Conservation (phyloP, 2,888 invertebrate genomes). For the Morpho achilles region DNA sequence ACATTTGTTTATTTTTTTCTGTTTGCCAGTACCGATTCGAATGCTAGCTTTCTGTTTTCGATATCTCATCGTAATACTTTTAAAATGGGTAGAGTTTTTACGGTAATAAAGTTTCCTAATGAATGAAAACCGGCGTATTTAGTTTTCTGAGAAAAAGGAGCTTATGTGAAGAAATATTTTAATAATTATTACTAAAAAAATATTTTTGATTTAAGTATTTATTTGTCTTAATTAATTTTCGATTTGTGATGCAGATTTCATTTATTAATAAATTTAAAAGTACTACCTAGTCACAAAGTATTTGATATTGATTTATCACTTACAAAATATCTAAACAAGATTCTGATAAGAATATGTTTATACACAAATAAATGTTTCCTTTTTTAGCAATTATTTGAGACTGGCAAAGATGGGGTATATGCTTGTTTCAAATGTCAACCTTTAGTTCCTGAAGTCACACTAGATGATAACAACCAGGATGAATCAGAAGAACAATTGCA, state of each 20-base stretch:
- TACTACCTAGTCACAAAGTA: too few relatives aligned
- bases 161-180: not conserved
- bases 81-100: constrained; percentile 13
- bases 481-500: constrained; percentile 35
- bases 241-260: too few relatives aligned
- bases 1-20: constrained; percentile 36
- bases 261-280: too few relatives aligned
- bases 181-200: not conserved
- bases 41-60: constrained; percentile 28
- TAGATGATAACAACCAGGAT: constrained; percentile 47
- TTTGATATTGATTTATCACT: not conserved
- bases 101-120: not conserved
- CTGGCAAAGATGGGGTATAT: constrained; percentile 63
- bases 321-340: too few relatives aligned
- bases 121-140: constrained; percentile 13
- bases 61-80: constrained; percentile 23
- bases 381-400: constrained; percentile 70
- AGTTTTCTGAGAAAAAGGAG: not conserved
- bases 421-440: constrained; percentile 75
- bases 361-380: not conserved
- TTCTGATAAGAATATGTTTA: too few relatives aligned
- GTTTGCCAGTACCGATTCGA: constrained; percentile 20
- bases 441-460: constrained; percentile 67
- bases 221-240: not conserved
- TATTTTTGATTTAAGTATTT: not conserved